A percentile compares a stretch with the other conserved stretches of the same genome.
phyloP scores from a whole-genome alignment of 2,888 invertebrate genomes.

The Eueremaeus valkanovi region DNA sequence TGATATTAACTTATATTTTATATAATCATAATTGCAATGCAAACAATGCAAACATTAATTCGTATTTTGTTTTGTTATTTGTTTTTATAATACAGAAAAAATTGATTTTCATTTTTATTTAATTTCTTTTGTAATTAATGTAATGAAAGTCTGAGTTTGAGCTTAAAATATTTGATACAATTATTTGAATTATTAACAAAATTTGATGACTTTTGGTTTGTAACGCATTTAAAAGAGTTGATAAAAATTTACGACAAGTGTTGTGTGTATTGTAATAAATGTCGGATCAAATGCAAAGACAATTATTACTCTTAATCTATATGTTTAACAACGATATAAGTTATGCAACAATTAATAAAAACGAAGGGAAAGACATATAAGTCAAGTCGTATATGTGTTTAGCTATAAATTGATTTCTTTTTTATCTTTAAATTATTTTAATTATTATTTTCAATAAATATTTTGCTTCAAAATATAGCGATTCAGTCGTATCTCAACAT shows the following conservation, averaged over 20 bases:
- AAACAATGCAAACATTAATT: slow-evolving; percentile 34
- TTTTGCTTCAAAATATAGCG: slow-evolving; percentile 30
- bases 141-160: slow-evolving; percentile 9
- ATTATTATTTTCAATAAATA: slow-evolving; percentile 3
- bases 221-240: neutral
- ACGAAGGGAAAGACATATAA: slow-evolving; percentile 16
- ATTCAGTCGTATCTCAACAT: slow-evolving; percentile 3
- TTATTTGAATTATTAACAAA: slow-evolving; percentile 34
- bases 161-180: slow-evolving; percentile 34
- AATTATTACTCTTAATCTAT: slow-evolving; percentile 10
- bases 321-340: slow-evolving; percentile 25
- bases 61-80: neutral
- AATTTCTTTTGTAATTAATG: neutral
- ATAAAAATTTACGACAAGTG: slow-evolving; percentile 23
- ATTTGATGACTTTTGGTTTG: slow-evolving; percentile 15
- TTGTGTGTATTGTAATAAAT: neutral
- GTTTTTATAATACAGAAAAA: slow-evolving; percentile 10
- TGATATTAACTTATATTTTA: slow-evolving; percentile 5
- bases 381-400: neutral
- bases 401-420: slow-evolving; percentile 5
- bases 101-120: neutral
- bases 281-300: slow-evolving; percentile 9
- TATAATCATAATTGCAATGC: neutral
- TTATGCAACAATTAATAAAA: slow-evolving; percentile 34
- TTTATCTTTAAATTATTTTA: no score